These are phyloP conservation scores for Drosophila sp. DNA, from an alignment of 1,140 invertebrate genomes.

Conservation along the genomic window DNA sequence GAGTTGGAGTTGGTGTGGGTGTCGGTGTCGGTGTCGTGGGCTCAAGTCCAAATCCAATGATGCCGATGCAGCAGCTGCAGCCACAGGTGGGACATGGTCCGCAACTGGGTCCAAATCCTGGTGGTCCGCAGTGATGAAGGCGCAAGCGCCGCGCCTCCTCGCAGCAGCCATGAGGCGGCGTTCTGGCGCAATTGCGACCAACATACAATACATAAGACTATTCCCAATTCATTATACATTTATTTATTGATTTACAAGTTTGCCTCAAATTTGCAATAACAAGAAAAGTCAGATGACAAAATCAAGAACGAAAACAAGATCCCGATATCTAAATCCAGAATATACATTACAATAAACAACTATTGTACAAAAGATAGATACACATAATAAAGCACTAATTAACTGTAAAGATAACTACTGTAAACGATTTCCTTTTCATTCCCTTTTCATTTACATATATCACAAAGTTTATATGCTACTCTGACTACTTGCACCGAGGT, in stretches of 20 bases:
- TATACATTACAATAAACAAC: constrained; percentile 22
- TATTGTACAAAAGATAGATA: constrained; percentile 45
- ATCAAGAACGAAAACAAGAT: constrained; percentile 27
- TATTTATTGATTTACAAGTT: constrained; percentile 55
- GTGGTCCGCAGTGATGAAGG: constrained; percentile 84
- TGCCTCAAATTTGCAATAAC: constrained; percentile 23
- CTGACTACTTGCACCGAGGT: constrained; percentile 70
- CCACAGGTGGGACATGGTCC: constrained; percentile 74
- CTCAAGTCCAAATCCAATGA: constrained; percentile 86
- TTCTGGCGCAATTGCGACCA: constrained; percentile 41
- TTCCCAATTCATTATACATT: constrained; percentile 28
- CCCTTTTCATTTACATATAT: constrained; percentile 43
- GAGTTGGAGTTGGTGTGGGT: constrained; percentile 42
- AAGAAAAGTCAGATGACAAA: neutral
- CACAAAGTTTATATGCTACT: constrained; percentile 54
- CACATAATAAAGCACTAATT: constrained; percentile 61
- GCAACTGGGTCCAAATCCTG: constrained; percentile 71
- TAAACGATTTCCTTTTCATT: constrained; percentile 22
- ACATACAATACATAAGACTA: neutral
- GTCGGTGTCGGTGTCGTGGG: constrained; percentile 78
- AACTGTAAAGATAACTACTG: constrained; percentile 51
- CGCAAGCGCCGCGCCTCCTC: constrained; percentile 82
- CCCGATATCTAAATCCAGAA: constrained; percentile 16
- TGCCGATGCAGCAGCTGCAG: constrained; percentile 85
- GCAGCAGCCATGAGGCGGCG: constrained; percentile 58